Evolutionary conservation across 1,140 invertebrate genomes (phyloP), one percentile per base, ranked within the genome.

Genomic region (Drosophila rhopaloa): DNA sequence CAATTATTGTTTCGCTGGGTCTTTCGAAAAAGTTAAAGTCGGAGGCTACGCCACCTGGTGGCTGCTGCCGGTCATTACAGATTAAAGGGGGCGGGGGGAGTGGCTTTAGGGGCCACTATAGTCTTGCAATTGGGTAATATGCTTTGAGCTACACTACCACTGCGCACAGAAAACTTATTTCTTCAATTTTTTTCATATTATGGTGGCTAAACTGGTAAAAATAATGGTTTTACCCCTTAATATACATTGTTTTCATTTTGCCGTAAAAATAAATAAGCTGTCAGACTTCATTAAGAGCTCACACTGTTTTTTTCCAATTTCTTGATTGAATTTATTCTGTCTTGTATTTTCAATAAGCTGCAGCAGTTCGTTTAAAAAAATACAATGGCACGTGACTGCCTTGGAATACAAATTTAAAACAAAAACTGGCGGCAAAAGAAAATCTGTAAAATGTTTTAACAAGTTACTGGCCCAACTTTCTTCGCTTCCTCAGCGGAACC

Each of bases 351-450:
- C 47, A 88, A 83, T 68, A 65, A 79, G 54, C 41, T 66, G 54
- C 59, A 29, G 38, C 62, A 72, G 54, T 47, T 66, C 24, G 53
- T 46, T 9, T 46, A 51, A 66, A 53, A 79, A 79, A 72, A 66
- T 37, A 77, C 62, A 48, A 46, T 65, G 84, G 84, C 83, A 89
- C 83, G 83, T 88, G 83, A 88, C 83, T 80, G 72, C 67, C 41
- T 72, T 77, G 38, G 41, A 57, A 40, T 51, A 68, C 24, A 47
- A 79, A 72, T 73, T 47, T 38, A 50, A 47, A 47, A 35, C 43
- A 72, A 61, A 56, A 40, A 44, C 57, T 50, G 74, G 40, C 51
- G 48, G 37, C 38, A 53, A 38, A 46, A 32, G 41, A 58, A 54
- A 75, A 67, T 53, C 60, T 56, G 76, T 65, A 51, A 66, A 81